Conservation (phyloP, 1,140 invertebrate species). For the Riptortus pedestris region DNA sequence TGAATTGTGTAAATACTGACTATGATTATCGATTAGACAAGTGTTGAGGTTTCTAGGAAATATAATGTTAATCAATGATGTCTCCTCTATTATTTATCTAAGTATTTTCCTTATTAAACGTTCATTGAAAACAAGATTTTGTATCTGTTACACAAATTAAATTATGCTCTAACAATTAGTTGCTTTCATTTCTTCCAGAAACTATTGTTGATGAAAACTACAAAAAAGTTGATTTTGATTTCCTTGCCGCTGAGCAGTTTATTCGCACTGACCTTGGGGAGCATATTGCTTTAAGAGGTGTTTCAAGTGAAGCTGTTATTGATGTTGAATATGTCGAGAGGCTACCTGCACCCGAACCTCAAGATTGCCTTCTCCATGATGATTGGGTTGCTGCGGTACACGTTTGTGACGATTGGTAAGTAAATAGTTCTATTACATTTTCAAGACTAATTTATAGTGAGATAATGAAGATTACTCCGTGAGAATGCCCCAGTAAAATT, state of each 20-base stretch:
- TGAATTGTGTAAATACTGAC: no score
- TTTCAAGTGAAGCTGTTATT: constrained; percentile 65
- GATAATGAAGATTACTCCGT: no score
- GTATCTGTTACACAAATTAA: neutral
- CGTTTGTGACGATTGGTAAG: constrained; percentile 58
- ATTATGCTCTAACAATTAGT: neutral
- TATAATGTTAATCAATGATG: neutral
- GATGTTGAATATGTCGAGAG: constrained; percentile 84
- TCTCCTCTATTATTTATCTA: constrained; percentile 23
- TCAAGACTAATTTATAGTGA: neutral
- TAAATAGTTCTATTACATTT: constrained; percentile 20
- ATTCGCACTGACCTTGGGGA: constrained; percentile 55
- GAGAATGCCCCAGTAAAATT: no score
- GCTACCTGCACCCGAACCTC: constrained; percentile 75
- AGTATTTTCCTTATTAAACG: constrained; percentile 11
- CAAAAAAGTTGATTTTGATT: constrained; percentile 71
- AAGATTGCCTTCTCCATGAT: constrained; percentile 83
- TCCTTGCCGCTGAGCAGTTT: constrained; percentile 71
- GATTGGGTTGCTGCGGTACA: constrained; percentile 89
- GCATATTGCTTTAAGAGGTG: constrained; percentile 53
- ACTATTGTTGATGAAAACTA: constrained; percentile 31
- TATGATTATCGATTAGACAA: no score
- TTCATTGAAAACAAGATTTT: no score
- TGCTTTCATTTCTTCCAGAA: no score
- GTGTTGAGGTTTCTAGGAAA: no score